These are phyloP conservation scores for Anomalospiza imberbis DNA, from an alignment of 2,797 vertebrate genomes.

Conservation along the genomic window DNA sequence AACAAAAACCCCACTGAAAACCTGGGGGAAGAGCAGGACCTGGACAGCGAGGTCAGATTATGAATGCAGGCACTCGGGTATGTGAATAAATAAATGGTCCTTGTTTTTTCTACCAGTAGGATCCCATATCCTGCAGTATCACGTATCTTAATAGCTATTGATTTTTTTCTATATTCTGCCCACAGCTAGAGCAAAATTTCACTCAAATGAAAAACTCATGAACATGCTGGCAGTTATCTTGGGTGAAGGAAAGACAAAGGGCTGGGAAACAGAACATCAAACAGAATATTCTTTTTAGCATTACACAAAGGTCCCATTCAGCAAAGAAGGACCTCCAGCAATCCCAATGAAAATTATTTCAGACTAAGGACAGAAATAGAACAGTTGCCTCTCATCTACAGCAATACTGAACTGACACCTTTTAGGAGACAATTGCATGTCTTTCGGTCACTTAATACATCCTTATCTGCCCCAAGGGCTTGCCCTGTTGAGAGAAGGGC, in stretches of 20 bases:
- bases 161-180: conserved; percentile 45
- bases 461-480: not conserved
- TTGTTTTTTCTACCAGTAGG: not conserved
- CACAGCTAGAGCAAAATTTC: conserved; percentile 22
- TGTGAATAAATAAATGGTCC: not conserved
- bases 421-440: not conserved
- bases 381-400: not conserved
- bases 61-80: not conserved
- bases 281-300: not conserved
- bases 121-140: not conserved
- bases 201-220: conserved; percentile 34
- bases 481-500: not conserved
- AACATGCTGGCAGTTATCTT: not conserved
- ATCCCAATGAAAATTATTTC: not conserved
- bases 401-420: not conserved
- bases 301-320: not conserved
- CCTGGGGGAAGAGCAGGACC: not conserved
- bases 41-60: not conserved
- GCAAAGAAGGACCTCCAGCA: not conserved
- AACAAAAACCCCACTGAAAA: not conserved
- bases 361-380: not conserved
- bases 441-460: not conserved
- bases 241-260: conserved; percentile 4
- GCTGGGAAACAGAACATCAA: not conserved
- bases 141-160: conserved; percentile 24